Percentiles rank a stretch among this genome's conserved stretches.
phyloP scores from a whole-genome alignment of 2,888 invertebrate species.

The Pseudococcus longispinus region DNA sequence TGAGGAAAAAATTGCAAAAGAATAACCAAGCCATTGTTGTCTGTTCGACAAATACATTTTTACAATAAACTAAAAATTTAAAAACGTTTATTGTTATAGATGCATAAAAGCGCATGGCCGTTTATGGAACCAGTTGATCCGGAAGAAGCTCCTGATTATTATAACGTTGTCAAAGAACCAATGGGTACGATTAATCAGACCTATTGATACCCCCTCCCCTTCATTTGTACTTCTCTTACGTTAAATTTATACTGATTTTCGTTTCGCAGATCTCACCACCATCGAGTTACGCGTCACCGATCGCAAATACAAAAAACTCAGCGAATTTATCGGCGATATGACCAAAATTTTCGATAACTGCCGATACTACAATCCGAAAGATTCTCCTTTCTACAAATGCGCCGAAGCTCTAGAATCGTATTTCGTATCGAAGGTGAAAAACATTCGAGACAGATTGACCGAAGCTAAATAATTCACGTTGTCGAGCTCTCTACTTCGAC shows the following conservation, averaged over 20 bases:
- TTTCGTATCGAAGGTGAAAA: slow-evolving; percentile 92
- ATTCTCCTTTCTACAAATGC: slow-evolving; percentile 94
- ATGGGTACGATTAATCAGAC: slow-evolving; percentile 80
- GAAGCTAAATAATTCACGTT: slow-evolving; percentile 56
- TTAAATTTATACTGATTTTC: neutral
- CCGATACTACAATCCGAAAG: slow-evolving; percentile 94
- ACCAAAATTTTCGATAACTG: slow-evolving; percentile 99
- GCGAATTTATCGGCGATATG: slow-evolving; percentile 97
- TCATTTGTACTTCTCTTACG: neutral
- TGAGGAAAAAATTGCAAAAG: no score
- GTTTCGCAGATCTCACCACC: slow-evolving; percentile 82
- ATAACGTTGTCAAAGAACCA: slow-evolving; percentile 92
- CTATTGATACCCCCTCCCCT: neutral
- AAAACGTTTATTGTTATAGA: slow-evolving; percentile 65
- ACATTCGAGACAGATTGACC: slow-evolving; percentile 76
- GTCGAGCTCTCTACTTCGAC: no score
- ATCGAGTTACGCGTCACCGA: slow-evolving; percentile 87
- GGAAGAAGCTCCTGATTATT: slow-evolving; percentile 95
- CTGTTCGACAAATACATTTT: neutral
- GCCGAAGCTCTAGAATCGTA: slow-evolving; percentile 94
- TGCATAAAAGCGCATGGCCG: slow-evolving; percentile 96
- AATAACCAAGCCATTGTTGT: neutral
- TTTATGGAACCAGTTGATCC: slow-evolving; percentile 98
- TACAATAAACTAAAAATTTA: neutral
- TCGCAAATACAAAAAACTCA: slow-evolving; percentile 82